Conservation (phyloP, 2,888 invertebrate genomes). For the Habroteleia sp. region DNA sequence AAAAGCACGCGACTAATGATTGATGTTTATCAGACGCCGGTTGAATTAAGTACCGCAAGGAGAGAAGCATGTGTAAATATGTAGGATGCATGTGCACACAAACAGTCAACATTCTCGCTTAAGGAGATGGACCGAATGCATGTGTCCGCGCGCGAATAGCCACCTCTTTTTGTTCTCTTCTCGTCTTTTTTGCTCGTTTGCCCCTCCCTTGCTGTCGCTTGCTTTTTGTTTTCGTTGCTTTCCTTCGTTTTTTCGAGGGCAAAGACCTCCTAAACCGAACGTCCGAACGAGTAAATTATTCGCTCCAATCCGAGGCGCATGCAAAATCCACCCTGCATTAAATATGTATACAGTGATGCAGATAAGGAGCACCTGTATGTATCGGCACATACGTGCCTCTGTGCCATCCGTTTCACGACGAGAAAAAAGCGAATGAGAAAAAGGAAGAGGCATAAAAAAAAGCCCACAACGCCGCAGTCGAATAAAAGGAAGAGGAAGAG, state of each 20-base stretch:
- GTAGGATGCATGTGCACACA: constrained; percentile 35
- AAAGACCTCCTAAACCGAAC: constrained; percentile 64
- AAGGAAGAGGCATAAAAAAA: constrained; percentile 26
- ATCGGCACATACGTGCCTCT: constrained; percentile 57
- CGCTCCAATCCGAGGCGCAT: constrained; percentile 72
- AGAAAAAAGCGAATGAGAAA: constrained; percentile 43
- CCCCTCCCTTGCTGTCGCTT: background rate
- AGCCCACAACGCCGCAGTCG: constrained; percentile 7
- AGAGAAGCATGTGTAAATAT: constrained; percentile 49
- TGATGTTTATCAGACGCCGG: constrained; percentile 57
- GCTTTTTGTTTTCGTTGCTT: constrained; percentile 4
- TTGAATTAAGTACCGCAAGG: constrained; percentile 58
- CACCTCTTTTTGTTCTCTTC: constrained; percentile 9
- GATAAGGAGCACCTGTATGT: constrained; percentile 69
- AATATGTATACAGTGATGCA: constrained; percentile 71
- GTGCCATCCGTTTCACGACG: constrained; percentile 53
- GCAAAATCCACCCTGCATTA: constrained; percentile 71
- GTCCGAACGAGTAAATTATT: constrained; percentile 71
- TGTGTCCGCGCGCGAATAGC: constrained; percentile 21
- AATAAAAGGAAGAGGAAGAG: constrained; percentile 47
- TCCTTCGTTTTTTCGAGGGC: constrained; percentile 50
- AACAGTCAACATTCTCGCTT: constrained; percentile 17
- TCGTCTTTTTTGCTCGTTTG: background rate
- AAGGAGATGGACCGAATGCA: constrained; percentile 26
- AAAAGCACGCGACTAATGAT: constrained; percentile 59